phyloP scores from a whole-genome alignment of 1,140 invertebrate species.

The Papilio aristodemus region DNA sequence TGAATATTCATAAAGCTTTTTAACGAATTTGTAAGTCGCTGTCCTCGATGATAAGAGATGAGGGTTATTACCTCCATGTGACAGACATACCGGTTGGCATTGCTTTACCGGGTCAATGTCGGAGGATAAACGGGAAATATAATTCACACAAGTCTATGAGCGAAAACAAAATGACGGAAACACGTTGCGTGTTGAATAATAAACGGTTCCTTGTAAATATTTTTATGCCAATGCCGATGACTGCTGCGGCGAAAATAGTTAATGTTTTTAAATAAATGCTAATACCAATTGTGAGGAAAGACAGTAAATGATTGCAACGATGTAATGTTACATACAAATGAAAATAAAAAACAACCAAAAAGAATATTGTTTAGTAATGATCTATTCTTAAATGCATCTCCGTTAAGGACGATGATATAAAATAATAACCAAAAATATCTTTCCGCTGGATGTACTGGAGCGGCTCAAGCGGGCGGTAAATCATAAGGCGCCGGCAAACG shows the following conservation, averaged over 20 bases:
- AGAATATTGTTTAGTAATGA: not conserved
- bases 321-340: too few species aligned
- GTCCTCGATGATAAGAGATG: conserved; percentile 49
- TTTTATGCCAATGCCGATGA: conserved; percentile 11
- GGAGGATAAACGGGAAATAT: conserved; percentile 52
- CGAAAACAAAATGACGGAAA: conserved; percentile 51
- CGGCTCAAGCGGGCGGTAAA: conserved; percentile 30
- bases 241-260: not conserved
- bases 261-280: not conserved
- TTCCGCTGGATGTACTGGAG: not conserved
- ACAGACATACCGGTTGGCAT: conserved; percentile 47
- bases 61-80: conserved; percentile 39
- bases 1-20: conserved; percentile 38
- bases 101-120: conserved; percentile 68
- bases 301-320: too few species aligned
- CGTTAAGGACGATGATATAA: not conserved
- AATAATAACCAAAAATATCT: not conserved
- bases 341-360: not conserved
- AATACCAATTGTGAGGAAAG: not conserved
- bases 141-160: conserved; percentile 49
- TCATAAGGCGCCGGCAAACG: conserved; percentile 27
- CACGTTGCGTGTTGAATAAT: conserved; percentile 43
- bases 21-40: conserved; percentile 36
- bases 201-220: conserved; percentile 37
- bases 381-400: not conserved